Evolutionary conservation across 2,888 invertebrate species (phyloP).

Genomic region (Dasysyrphus tricinctus): DNA sequence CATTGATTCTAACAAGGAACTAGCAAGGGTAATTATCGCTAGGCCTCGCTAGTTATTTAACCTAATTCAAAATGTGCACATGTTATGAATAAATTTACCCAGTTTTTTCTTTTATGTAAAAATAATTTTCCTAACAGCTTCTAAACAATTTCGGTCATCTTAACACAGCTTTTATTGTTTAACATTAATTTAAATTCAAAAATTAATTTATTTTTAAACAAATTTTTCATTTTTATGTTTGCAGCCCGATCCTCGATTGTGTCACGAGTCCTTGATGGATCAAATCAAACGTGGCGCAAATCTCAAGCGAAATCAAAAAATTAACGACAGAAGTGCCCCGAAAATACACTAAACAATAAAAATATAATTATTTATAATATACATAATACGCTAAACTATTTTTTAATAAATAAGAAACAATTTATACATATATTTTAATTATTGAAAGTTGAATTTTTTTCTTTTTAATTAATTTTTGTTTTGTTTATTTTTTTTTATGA

Average conservation of each 20-base stretch:
- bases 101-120: neutral
- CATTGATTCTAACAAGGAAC: too few species aligned
- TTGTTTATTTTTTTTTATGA: slow-evolving; percentile 32
- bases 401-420: slow-evolving; percentile 48
- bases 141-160: slow-evolving; percentile 41
- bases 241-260: slow-evolving; percentile 90
- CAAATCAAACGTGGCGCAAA: slow-evolving; percentile 95
- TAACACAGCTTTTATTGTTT: slow-evolving; percentile 33
- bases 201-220: slow-evolving; percentile 2
- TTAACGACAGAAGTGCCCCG: slow-evolving; percentile 92
- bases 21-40: too few species aligned
- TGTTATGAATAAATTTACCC: too few species aligned
- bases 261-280: slow-evolving; percentile 96
- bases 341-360: slow-evolving; percentile 88
- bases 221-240: slow-evolving; percentile 76
- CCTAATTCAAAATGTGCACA: too few species aligned
- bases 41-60: too few species aligned
- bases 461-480: slow-evolving; percentile 16
- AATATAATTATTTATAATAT: slow-evolving; percentile 36
- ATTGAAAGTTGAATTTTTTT: slow-evolving; percentile 51
- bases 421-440: neutral
- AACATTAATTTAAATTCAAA: neutral
- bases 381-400: slow-evolving; percentile 57
- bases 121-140: slow-evolving; percentile 36
- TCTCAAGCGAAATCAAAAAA: slow-evolving; percentile 88